Percentiles rank a stretch among this genome's conserved stretches.
Evolutionary conservation across 2,888 invertebrate species (phyloP).

Genomic region (Acanthosoma haemorrhoidale): DNA sequence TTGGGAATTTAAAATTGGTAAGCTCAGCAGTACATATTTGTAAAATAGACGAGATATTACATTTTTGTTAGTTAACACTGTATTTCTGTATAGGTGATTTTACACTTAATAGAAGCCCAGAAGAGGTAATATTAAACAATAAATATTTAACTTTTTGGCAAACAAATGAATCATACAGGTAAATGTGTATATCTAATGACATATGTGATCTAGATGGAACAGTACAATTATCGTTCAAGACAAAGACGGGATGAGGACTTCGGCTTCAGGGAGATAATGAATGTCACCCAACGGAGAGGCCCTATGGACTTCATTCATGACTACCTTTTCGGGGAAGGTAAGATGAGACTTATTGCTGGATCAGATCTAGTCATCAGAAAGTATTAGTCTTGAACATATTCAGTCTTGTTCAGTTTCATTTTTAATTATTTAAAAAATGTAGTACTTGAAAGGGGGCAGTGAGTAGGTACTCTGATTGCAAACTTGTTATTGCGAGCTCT

Average conservation of each 20-base stretch:
- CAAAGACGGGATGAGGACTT: not conserved
- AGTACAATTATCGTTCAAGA: too few species aligned
- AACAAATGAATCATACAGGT: too few species aligned
- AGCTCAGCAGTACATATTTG: not conserved
- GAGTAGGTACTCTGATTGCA: too few species aligned
- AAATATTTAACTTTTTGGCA: not conserved
- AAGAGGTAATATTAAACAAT: not conserved
- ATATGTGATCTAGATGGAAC: too few species aligned
- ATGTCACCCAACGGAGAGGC: not conserved
- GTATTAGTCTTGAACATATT: too few species aligned
- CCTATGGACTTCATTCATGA: conserved; percentile 19
- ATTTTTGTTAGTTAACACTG: not conserved
- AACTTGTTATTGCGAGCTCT: too few species aligned
- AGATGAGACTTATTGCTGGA: too few species aligned
- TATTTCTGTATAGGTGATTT: not conserved
- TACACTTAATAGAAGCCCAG: not conserved
- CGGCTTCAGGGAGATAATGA: not conserved
- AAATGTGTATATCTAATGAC: too few species aligned
- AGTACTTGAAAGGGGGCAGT: not conserved
- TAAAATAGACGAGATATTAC: not conserved
- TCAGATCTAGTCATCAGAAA: too few species aligned
- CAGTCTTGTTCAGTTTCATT: not conserved
- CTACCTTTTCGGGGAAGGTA: conserved; percentile 33
- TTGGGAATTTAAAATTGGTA: conserved; percentile 32
- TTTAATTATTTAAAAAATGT: not conserved